Base-by-base conservation (phyloP, 2,888 invertebrate species). In the Glaucopsyche alexis region DNA sequence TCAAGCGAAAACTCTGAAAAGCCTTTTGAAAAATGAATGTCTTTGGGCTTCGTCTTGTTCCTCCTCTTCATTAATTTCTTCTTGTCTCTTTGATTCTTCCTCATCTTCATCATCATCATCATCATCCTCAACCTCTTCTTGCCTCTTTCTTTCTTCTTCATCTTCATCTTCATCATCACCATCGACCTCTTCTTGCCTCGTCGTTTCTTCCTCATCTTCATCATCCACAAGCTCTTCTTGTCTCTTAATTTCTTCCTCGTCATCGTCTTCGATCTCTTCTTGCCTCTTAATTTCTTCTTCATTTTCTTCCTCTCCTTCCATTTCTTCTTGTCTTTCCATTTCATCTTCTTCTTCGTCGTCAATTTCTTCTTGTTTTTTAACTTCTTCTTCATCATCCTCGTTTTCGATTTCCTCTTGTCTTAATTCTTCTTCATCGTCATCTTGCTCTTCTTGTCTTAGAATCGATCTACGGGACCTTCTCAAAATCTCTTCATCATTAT, bases 1-100 rank as follows among this genome's bases (percentile, higher is more conserved):
- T 76, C 80, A 89, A 74, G 81, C 82, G 60, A 82, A 81, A 75
- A 81, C 77, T 78, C 82, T 83, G 69, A 85, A 81, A 50, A 89
- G 77, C 74, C 81, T 82, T 73, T 79, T 83, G 77, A 87, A 86
- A 75, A 88, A 83, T 40, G 75, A 71, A 64, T 77, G 76, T 29
- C 76, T 77, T 9, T 77, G 76, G 50, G 52, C 42, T 69, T 76
- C 74, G 72, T 76, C 76, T 70, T 74, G 71, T 38, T 72, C 60
- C 50, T 77, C 74, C 14, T 75, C 74, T 45, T 75, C 70, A 42
- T 73, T 76, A 66, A 75, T 76, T 7, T 78, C 78, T 69, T 72
- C 72, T 19, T 79, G 78, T 16, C 16, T 76, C 74, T 74, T 71
- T 7, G 16, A 45, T 60, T 60, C 45, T 29, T 75, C 69, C 7